phyloP scores from a whole-genome alignment of 2,113 vertebrate genomes.

The Malurus melanocephalus region DNA sequence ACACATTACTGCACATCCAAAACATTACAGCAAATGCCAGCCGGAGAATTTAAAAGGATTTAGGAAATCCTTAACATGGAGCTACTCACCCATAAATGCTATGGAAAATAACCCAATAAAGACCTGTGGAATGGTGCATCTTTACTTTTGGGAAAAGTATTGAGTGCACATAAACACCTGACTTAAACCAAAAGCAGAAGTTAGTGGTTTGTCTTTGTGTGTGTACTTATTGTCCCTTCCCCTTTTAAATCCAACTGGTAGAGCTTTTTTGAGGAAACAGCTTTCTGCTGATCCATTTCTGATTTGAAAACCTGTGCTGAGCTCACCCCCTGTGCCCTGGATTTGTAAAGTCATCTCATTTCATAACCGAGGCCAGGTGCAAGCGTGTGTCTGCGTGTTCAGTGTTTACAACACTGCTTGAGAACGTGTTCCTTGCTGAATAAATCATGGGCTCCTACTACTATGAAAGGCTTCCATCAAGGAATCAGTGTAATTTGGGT shows the following conservation, averaged over 20 bases:
- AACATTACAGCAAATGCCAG: neutral
- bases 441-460: neutral
- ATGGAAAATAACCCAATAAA: neutral
- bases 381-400: rapidly evolving
- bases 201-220: neutral
- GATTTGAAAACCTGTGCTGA: neutral
- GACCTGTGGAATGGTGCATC: rapidly evolving
- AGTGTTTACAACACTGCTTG: neutral
- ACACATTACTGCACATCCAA: neutral
- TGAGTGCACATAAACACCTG: rapidly evolving
- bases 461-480: neutral
- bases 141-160: neutral
- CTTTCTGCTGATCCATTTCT: neutral
- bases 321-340: neutral
- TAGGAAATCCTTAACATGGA: neutral
- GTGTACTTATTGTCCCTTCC: no score
- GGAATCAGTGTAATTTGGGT: neutral
- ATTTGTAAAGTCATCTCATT: neutral
- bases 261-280: neutral
- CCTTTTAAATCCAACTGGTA: neutral
- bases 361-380: neutral
- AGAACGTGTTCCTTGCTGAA: neutral
- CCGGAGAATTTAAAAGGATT: neutral
- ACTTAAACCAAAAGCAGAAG: neutral
- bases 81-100: neutral